These are phyloP conservation scores for Cryptus viduatorius DNA, from an alignment of 2,888 invertebrate genomes.

Conservation along the genomic window DNA sequence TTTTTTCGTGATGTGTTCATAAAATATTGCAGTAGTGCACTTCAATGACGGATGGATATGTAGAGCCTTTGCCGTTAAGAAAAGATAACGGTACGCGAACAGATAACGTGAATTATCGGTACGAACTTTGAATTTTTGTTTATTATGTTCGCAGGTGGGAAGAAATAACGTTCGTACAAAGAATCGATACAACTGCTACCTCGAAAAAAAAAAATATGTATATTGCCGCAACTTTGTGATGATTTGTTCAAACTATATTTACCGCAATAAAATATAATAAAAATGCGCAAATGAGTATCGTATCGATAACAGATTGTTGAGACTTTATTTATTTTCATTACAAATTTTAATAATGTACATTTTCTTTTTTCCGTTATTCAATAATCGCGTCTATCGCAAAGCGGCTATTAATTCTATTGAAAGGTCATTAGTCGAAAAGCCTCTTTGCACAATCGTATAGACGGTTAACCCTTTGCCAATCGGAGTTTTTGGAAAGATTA, in stretches of 20 bases:
- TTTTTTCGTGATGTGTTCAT: conserved; percentile 5
- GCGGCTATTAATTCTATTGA: background rate
- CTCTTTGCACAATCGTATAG: conserved; percentile 1
- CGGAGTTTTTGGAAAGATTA: too few species aligned
- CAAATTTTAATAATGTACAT: conserved; percentile 19
- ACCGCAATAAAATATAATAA: conserved; percentile 54
- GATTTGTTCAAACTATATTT: conserved; percentile 51
- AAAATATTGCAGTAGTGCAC: conserved; percentile 68
- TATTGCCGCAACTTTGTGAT: conserved; percentile 34
- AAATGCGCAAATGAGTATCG: conserved; percentile 12
- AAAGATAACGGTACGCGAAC: conserved; percentile 51
- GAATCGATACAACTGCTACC: conserved; percentile 59
- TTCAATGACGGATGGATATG: conserved; percentile 71
- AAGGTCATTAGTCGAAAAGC: conserved; percentile 8
- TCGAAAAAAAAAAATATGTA: conserved; percentile 18
- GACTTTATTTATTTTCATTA: conserved; percentile 12
- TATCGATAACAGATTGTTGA: background rate
- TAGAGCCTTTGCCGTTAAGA: conserved; percentile 65
- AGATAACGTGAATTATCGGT: background rate
- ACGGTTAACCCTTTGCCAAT: background rate
- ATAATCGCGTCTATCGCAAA: background rate
- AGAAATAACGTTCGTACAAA: conserved; percentile 66
- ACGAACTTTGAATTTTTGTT: background rate
- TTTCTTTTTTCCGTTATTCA: conserved; percentile 1
- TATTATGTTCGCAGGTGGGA: conserved; percentile 69